phyloP scores from a whole-genome alignment of 2,797 vertebrate species.

The Pangasius sanitwongsei region DNA sequence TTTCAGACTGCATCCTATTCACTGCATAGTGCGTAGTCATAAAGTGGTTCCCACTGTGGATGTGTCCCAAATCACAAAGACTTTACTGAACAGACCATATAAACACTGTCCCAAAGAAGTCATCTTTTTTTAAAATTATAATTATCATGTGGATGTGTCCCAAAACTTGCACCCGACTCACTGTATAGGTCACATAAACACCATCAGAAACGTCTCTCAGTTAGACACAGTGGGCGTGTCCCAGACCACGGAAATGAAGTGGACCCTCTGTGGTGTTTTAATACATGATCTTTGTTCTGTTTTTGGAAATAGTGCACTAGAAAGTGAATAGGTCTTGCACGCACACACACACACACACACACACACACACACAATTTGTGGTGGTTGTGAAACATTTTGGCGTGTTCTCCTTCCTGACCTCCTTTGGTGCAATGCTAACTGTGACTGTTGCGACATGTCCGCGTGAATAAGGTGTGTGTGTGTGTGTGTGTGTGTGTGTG shows the following conservation, averaged over 20 bases:
- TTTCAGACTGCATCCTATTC: background rate
- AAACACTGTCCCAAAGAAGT: background rate
- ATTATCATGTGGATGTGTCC: background rate
- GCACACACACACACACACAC: background rate
- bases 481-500: background rate
- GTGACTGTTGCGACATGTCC: background rate
- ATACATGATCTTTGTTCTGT: background rate
- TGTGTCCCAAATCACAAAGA: background rate
- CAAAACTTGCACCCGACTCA: background rate
- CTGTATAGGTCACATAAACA: background rate
- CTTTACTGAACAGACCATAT: background rate
- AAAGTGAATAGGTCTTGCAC: background rate
- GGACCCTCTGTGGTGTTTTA: background rate
- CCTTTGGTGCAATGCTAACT: background rate
- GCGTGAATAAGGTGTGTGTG: background rate
- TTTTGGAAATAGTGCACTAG: background rate
- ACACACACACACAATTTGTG: background rate
- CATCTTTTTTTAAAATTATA: background rate
- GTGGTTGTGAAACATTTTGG: background rate
- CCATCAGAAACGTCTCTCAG: too few relatives aligned
- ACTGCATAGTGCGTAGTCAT: background rate
- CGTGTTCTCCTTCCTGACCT: background rate
- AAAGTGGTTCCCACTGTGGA: background rate
- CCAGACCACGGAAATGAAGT: background rate
- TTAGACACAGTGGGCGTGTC: background rate